Base-by-base conservation (phyloP, 2,888 invertebrate genomes). In the Apotomis capreana region DNA sequence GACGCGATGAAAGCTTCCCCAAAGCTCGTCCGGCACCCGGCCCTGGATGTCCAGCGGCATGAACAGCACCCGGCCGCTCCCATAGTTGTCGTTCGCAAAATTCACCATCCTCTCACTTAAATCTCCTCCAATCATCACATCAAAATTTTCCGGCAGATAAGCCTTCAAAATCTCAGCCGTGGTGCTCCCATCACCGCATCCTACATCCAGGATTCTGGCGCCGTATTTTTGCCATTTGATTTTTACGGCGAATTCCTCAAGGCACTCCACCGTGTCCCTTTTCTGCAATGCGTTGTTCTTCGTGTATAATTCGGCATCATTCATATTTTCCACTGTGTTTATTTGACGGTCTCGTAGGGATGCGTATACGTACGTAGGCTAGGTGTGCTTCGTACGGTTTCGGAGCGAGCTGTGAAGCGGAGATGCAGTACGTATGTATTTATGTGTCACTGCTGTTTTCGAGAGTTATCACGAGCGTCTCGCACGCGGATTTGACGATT, bases 161-260 rank as follows among this genome's bases (percentile, higher is more conserved):
- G 95, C 94, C 68, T 95, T 84, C 69, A 96, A 86, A 37, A 95
- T 85, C 40, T 95, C 94, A 73, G 93, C 89, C 0, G 95, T 94
- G 10, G 96, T 95, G 79, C 95, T 94, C 0, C 97, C 96, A 52
- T 96, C 95, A 0, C 96, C 97, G 74, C 95, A 96, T 0, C 97
- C 97, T 54, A 97, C 94, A 79, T 97, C 97, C 71, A 96, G 79
- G 3, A 95, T 84, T n/a, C 86, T 85, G 65, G 89, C 86, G 0
- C 89, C 92, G 64, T 89, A 88, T 12, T 84, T 79, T 67, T 90
- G 90, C 95, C 95, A 95, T 74, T 93, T 89, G 46, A 96, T 88
- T 77, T 92, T 87, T 8, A 89, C 85, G 5, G 94, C 87, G 82
- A 95, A 96, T 80, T 96, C 95, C 51, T 95, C 94, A 62, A 97